Evolutionary conservation across 2,113 vertebrate species (phyloP).

Genomic region (Tringa solitaria): DNA sequence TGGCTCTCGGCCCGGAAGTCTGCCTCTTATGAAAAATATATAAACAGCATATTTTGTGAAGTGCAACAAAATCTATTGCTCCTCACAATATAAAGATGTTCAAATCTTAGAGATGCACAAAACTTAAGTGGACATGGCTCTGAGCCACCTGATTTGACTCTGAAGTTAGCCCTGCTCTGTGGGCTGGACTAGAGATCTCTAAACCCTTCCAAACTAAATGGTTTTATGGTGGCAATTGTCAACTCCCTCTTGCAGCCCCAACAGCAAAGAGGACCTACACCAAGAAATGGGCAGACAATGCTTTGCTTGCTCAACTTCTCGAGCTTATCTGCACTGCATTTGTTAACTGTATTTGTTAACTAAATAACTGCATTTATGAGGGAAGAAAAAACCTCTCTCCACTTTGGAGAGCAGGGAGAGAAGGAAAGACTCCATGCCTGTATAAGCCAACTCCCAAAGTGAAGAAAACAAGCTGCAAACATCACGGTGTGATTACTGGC

Average conservation of each 20-base stretch:
- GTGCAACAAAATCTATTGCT: not conserved
- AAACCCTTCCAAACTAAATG: not conserved
- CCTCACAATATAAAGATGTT: not conserved
- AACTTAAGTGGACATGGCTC: not conserved
- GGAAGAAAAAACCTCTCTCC: not conserved
- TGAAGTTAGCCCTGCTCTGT: not conserved
- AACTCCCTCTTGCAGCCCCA: not conserved
- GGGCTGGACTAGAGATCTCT: not conserved
- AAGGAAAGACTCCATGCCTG: not conserved
- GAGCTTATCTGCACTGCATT: not conserved
- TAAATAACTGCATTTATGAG: not conserved
- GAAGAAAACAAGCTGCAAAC: not conserved
- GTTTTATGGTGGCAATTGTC: not conserved
- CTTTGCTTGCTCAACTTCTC: not conserved
- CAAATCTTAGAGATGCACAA: not conserved
- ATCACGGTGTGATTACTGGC: rapidly evolving
- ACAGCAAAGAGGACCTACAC: rapidly evolving
- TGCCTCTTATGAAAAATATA: rapidly evolving
- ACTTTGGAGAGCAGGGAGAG: not conserved
- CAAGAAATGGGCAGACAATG: not conserved
- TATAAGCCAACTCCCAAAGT: not conserved
- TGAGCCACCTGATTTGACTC: not conserved
- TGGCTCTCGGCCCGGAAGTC: not conserved
- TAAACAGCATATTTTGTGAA: not conserved
- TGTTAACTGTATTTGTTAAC: not conserved